phyloP scores from a whole-genome alignment of 2,888 invertebrate species.

The Acleris emargana region DNA sequence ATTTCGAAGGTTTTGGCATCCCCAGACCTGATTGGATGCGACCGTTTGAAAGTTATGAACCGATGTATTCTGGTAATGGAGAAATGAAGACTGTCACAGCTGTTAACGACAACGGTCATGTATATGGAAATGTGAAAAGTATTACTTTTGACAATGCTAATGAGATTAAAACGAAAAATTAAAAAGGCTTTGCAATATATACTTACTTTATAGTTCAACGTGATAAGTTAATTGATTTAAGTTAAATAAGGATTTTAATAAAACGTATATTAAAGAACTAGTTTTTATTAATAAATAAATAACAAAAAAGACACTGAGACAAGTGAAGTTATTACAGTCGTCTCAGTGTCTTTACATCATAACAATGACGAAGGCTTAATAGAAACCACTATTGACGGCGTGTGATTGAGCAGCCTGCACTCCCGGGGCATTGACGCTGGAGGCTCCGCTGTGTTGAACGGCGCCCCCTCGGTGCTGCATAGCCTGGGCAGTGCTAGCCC shows the following conservation, averaged over 20 bases:
- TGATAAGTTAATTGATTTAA: too few species aligned
- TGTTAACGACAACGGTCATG: slow-evolving; percentile 61
- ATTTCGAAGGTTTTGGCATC: slow-evolving; percentile 49
- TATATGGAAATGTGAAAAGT: slow-evolving; percentile 59
- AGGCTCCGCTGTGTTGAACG: slow-evolving; percentile 62
- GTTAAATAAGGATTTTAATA: slow-evolving; percentile 17
- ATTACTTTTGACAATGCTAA: slow-evolving; percentile 52
- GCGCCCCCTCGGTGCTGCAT: slow-evolving; percentile 56
- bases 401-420: slow-evolving; percentile 65
- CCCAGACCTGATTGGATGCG: slow-evolving; percentile 55
- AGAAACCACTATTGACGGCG: slow-evolving; percentile 64
- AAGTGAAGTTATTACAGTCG: slow-evolving; percentile 66
- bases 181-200: neutral
- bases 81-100: slow-evolving; percentile 53
- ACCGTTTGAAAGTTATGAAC: slow-evolving; percentile 55
- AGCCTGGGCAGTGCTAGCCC: slow-evolving; percentile 62
- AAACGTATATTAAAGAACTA: slow-evolving; percentile 33
- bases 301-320: slow-evolving; percentile 59
- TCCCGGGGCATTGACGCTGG: slow-evolving; percentile 63
- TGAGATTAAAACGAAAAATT: neutral
- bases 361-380: slow-evolving; percentile 43
- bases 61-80: slow-evolving; percentile 48
- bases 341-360: slow-evolving; percentile 57
- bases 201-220: too few species aligned
- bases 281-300: slow-evolving; percentile 51